A percentile compares a stretch with the other conserved stretches of the same genome.
These are phyloP conservation scores for Toxotes lorentzi DNA, from an alignment of 2,797 vertebrate species.

Conservation along the genomic window DNA sequence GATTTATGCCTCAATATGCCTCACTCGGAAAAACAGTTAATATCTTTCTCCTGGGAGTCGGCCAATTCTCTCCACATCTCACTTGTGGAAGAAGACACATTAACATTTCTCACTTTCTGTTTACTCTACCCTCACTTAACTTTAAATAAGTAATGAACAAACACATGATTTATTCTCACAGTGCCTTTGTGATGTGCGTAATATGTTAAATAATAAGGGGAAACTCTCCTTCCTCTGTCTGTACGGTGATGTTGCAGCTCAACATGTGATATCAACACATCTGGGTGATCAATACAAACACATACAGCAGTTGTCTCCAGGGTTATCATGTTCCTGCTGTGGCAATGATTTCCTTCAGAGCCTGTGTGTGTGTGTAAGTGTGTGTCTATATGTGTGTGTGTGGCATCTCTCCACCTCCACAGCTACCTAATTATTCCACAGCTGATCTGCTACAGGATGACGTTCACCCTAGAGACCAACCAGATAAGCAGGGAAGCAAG, in stretches of 20 bases:
- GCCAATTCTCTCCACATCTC: conserved; percentile 29
- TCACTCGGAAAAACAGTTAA: conserved; percentile 33
- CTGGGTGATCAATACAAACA: conserved; percentile 11
- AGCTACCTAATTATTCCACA: conserved; percentile 47
- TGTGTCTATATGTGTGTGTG: not conserved
- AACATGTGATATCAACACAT: conserved; percentile 2
- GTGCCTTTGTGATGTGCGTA: not conserved
- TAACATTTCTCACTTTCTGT: conserved; percentile 33
- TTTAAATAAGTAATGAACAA: conserved; percentile 26
- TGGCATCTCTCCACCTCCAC: conserved; percentile 4
- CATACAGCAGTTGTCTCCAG: conserved; percentile 15
- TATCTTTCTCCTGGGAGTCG: conserved; percentile 31
- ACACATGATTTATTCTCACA: not conserved
- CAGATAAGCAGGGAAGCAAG: conserved; percentile 9
- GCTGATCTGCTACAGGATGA: conserved; percentile 40
- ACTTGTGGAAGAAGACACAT: conserved; percentile 30
- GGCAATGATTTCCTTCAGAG: conserved; percentile 18
- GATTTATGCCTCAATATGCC: conserved; percentile 50
- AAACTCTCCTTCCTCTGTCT: conserved; percentile 7
- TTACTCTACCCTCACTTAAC: conserved; percentile 16
- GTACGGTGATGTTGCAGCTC: conserved; percentile 1
- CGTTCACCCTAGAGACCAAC: conserved; percentile 21
- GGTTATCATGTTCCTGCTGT: conserved; percentile 33
- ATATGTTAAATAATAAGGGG: conserved; percentile 24
- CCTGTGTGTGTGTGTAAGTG: not conserved